A percentile compares a stretch with the other conserved stretches of the same genome.
Conservation (phyloP, 2,113 vertebrate species). For the Calyptomena viridis region DNA sequence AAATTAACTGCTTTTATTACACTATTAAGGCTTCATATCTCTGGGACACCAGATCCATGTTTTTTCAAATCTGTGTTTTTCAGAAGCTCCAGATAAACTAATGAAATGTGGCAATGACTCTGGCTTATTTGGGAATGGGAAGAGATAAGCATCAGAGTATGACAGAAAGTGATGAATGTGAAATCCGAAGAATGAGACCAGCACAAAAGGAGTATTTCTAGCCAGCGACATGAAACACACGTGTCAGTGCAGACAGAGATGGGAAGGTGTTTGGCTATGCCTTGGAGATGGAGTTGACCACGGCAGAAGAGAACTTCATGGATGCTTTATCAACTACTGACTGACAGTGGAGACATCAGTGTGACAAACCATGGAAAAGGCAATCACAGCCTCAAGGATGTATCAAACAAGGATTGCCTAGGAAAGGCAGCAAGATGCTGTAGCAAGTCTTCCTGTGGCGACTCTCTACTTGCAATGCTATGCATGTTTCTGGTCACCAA, state of each 20-base stretch:
- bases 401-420: not conserved
- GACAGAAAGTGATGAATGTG: not conserved
- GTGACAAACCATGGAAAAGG: not conserved
- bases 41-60: not conserved
- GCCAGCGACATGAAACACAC: not conserved
- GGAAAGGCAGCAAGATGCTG: not conserved
- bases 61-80: not conserved
- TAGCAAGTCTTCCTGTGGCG: rapidly evolving
- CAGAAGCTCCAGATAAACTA: not conserved
- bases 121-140: not conserved
- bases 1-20: not conserved
- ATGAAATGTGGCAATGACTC: not conserved
- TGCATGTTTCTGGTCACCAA: not conserved
- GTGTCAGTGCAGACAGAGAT: not conserved
- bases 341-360: rapidly evolving
- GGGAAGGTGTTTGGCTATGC: not conserved
- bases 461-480: not conserved
- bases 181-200: not conserved
- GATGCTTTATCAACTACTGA: not conserved
- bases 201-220: not conserved
- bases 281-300: not conserved
- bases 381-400: not conserved
- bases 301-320: not conserved
- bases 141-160: not conserved
- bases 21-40: not conserved